Evolutionary conservation across 2,113 vertebrate species (phyloP).

Genomic region (Pseudopipra pipra): DNA sequence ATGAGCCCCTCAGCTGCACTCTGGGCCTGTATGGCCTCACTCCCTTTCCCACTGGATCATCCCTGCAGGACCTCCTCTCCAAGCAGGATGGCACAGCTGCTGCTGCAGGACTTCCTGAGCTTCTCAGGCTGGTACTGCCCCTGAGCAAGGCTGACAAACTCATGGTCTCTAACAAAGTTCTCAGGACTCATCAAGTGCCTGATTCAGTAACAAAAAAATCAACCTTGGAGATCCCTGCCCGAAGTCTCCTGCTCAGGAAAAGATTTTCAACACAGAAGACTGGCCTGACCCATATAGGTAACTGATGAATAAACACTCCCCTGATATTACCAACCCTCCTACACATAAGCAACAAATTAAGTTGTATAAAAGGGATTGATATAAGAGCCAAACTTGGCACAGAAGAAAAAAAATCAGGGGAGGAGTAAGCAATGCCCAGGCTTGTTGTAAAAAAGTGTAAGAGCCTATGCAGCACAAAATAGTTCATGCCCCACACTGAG

Average conservation of each 20-base stretch:
- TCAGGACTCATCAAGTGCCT: neutral
- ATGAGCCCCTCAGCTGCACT: fast-evolving
- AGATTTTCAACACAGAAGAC: neutral
- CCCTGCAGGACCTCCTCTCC: neutral
- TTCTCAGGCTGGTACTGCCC: neutral
- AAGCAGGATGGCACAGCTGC: neutral
- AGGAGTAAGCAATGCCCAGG: neutral
- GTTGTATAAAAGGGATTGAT: neutral
- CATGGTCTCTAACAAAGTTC: neutral
- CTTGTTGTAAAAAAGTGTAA: neutral
- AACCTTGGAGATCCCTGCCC: neutral
- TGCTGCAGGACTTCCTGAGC: neutral
- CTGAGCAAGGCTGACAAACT: neutral
- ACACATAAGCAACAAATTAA: neutral
- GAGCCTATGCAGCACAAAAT: neutral
- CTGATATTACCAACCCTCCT: neutral
- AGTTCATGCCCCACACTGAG: neutral
- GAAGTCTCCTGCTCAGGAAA: neutral
- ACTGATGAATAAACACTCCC: neutral
- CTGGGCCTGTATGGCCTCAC: fast-evolving
- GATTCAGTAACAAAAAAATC: neutral
- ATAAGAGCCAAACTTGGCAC: neutral
- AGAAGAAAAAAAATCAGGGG: neutral
- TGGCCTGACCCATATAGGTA: neutral
- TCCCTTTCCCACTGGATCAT: neutral